Evolutionary conservation across 2,888 invertebrate genomes (phyloP).

Genomic region (Hirudinaria manillensis): DNA sequence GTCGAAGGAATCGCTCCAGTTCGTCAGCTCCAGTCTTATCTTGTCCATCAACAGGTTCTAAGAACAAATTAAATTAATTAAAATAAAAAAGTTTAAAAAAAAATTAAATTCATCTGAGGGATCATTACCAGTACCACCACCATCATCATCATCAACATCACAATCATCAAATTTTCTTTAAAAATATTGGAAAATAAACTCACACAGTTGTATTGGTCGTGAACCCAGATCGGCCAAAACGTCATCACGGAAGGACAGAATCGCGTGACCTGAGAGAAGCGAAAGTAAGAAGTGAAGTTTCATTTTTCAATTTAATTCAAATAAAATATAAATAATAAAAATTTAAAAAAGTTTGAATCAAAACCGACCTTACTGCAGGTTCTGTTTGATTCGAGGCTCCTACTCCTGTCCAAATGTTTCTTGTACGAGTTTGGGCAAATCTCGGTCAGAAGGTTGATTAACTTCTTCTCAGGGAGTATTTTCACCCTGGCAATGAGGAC

Average conservation of each 20-base stretch:
- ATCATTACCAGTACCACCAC: no score
- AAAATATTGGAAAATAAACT: slow-evolving; percentile 40
- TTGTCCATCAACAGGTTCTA: slow-evolving; percentile 44
- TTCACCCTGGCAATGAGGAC: slow-evolving; percentile 62
- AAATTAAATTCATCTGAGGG: no score
- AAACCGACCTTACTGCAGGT: no score
- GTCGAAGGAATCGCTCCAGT: slow-evolving; percentile 51
- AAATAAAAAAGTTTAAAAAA: no score
- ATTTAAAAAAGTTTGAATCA: neutral
- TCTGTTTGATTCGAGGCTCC: no score
- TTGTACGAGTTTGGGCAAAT: slow-evolving; percentile 46
- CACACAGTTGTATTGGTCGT: slow-evolving; percentile 62
- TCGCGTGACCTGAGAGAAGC: neutral
- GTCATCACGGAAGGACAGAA: slow-evolving; percentile 54
- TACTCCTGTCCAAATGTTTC: neutral
- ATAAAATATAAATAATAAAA: neutral
- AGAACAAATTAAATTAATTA: neutral
- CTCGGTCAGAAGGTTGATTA: slow-evolving; percentile 60
- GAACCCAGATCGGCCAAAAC: slow-evolving; percentile 66
- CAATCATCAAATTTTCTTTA: no score
- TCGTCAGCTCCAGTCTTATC: slow-evolving; percentile 50
- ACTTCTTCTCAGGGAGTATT: slow-evolving; percentile 65
- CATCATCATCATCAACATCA: no score
- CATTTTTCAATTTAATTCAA: neutral
- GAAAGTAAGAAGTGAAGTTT: neutral